Evolutionary conservation across 2,113 vertebrate species (phyloP).

Genomic region (Grantiella picta): DNA sequence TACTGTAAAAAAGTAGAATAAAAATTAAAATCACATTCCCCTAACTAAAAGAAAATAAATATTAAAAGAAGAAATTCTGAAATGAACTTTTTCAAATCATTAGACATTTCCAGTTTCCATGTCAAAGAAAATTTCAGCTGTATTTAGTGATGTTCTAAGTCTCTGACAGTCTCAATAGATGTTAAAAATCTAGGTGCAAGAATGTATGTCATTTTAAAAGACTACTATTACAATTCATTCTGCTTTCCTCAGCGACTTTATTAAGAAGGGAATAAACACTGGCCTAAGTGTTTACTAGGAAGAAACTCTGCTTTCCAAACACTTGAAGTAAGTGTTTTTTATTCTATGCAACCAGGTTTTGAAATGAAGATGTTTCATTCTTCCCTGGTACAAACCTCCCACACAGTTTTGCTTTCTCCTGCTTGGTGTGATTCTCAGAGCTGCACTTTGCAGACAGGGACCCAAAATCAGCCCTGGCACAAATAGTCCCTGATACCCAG

Average conservation of each 20-base stretch:
- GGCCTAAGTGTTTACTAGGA: not conserved
- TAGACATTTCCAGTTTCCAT: not conserved
- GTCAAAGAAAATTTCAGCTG: not conserved
- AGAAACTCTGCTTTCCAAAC: not conserved
- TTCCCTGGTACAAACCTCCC: not conserved
- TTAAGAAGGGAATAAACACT: not conserved
- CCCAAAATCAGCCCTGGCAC: not conserved
- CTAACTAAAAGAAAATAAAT: not conserved
- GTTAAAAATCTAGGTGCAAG: not conserved
- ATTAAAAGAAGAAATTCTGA: not conserved
- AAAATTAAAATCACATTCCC: not conserved
- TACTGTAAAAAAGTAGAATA: not conserved
- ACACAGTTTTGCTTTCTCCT: not conserved
- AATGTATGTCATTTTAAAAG: not conserved
- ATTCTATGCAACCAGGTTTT: not conserved
- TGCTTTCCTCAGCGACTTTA: not conserved
- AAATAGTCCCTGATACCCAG: not conserved
- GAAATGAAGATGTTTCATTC: not conserved
- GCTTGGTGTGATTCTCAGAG: not conserved
- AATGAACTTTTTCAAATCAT: not conserved
- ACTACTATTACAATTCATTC: not conserved
- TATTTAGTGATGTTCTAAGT: not conserved
- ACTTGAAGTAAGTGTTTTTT: not conserved
- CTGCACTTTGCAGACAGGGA: not conserved
- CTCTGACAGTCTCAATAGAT: not conserved